Percentiles rank a stretch among this genome's conserved stretches.
phyloP scores from a whole-genome alignment of 2,888 invertebrate species.

The Thyatira batis region DNA sequence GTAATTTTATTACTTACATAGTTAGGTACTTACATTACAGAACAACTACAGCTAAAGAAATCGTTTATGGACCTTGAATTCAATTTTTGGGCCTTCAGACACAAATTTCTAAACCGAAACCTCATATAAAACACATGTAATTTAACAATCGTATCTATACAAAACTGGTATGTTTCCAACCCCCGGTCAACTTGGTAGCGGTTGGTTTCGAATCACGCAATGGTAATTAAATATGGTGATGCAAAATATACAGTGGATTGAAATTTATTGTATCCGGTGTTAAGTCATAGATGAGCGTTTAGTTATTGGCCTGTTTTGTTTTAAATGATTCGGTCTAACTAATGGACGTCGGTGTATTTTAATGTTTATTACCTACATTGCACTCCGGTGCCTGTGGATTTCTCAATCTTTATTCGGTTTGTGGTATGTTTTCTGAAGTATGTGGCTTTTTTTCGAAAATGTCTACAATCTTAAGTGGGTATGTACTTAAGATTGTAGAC shows the following conservation, averaged over 20 bases:
- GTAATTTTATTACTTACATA: too few species aligned
- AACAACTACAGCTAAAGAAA: too few species aligned
- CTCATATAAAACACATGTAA: neutral
- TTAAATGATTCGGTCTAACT: neutral
- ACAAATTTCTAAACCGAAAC: neutral
- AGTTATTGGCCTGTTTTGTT: neutral
- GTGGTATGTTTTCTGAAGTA: too few species aligned
- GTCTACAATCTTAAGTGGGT: too few species aligned
- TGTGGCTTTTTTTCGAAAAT: too few species aligned
- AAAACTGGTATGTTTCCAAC: constrained; percentile 1
- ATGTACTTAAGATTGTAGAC: too few species aligned
- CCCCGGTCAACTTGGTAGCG: constrained; percentile 21
- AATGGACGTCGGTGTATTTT: neutral
- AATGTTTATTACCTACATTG: neutral
- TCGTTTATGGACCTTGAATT: too few species aligned
- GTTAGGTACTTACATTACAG: too few species aligned
- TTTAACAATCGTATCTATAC: neutral
- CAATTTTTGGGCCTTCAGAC: too few species aligned
- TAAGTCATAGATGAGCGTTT: neutral
- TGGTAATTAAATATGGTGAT: constrained; percentile 43
- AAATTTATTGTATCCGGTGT: constrained; percentile 29
- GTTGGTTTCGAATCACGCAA: constrained; percentile 45
- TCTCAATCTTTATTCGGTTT: neutral
- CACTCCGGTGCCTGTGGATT: neutral
- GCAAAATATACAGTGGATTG: constrained; percentile 14